Evolutionary conservation across 2,797 vertebrate genomes (phyloP).

Genomic region (Catharus ustulatus): DNA sequence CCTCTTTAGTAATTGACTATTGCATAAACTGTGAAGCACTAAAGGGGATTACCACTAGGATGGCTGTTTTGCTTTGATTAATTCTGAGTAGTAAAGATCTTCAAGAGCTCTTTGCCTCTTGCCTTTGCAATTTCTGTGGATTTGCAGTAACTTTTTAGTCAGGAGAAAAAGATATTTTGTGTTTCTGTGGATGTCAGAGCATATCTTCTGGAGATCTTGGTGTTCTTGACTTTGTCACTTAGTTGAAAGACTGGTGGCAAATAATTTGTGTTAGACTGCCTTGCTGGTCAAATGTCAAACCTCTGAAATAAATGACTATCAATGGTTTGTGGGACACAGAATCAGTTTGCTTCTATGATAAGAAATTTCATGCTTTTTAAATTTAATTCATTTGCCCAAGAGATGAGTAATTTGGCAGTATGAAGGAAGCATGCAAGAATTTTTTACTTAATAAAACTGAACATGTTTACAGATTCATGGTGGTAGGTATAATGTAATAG

Average conservation of each 20-base stretch:
- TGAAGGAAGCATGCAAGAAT: neutral
- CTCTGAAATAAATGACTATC: neutral
- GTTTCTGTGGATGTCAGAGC: neutral
- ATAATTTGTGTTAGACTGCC: neutral
- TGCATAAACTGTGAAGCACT: slow-evolving; percentile 74
- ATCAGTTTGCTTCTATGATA: neutral
- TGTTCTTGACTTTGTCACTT: neutral
- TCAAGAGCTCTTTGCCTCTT: neutral
- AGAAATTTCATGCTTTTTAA: neutral
- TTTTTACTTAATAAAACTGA: neutral
- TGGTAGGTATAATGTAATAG: neutral
- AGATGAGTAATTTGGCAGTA: neutral
- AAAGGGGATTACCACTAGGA: slow-evolving; percentile 68
- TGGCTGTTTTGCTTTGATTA: slow-evolving; percentile 65
- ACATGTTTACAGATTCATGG: neutral
- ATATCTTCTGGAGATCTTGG: neutral
- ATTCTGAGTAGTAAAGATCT: slow-evolving; percentile 41
- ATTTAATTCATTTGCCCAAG: neutral
- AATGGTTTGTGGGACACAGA: neutral
- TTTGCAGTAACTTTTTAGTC: neutral
- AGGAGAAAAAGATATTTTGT: neutral
- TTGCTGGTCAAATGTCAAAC: neutral
- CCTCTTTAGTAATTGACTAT: slow-evolving; percentile 75
- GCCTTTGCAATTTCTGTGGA: neutral
- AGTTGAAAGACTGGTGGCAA: neutral